Percentiles rank a stretch among this genome's conserved stretches.
phyloP scores from a whole-genome alignment of 2,888 invertebrate species.

The Lithophane ornitopus region DNA sequence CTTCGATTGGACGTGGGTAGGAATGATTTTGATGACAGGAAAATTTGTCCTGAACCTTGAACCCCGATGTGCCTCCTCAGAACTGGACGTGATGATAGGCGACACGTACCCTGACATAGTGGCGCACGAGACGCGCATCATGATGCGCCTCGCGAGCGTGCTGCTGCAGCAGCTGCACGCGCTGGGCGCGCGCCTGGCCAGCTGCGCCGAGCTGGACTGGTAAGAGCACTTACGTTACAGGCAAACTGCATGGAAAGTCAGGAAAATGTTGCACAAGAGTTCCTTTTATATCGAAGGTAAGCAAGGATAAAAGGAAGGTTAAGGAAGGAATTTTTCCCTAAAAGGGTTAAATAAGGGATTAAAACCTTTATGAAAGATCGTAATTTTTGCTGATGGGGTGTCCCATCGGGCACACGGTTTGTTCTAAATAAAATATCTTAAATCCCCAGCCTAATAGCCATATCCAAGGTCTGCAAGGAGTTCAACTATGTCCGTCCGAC shows the following conservation, averaged over 20 bases:
- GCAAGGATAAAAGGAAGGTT: no score
- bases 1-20: no score
- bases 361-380: no score
- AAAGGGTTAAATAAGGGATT: no score
- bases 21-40: neutral
- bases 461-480: constrained; percentile 92
- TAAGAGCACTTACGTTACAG: neutral
- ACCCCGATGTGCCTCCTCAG: constrained; percentile 76
- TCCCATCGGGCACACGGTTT: no score
- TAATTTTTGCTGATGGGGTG: no score
- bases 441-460: constrained; percentile 91
- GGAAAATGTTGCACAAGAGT: no score
- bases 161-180: constrained; percentile 91
- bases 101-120: constrained; percentile 95
- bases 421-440: no score
- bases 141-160: constrained; percentile 92
- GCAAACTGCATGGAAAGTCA: no score
- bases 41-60: neutral
- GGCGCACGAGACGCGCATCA: constrained; percentile 95
- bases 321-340: no score
- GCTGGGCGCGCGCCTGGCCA: constrained; percentile 90
- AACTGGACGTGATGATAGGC: constrained; percentile 94
- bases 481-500: constrained; percentile 92
- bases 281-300: no score
- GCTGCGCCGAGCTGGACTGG: constrained; percentile 92